Evolutionary conservation across 2,113 vertebrate genomes (phyloP), one percentile per base, ranked within the genome.

Genomic region (Aldabrachelys gigantea): DNA sequence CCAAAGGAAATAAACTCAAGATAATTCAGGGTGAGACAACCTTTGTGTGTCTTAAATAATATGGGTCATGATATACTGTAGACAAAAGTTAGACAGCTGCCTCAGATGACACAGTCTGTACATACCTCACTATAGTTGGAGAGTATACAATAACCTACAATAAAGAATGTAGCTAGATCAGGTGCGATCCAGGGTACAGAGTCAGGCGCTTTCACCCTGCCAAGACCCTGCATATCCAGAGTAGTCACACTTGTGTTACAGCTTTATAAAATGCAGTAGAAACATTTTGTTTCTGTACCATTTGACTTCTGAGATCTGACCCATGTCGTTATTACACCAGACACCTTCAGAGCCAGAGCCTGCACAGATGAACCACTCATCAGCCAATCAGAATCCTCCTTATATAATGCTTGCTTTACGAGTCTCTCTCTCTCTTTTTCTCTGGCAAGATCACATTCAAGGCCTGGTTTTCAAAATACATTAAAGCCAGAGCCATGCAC

Each of bases 41-140:
- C 97, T 96, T 96, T 96, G 93, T 97, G 87, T 3, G 92, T 95
- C 96, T 96, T 97, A 91, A 97, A 95, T 69, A 89, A 94, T 93
- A 91, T 95, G 93, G 95, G 89, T 96, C 88, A 89, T 76, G 96
- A 95, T 90, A 88, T 83, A 94, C 93, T 88, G 81, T 88, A 97
- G 95, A 97, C 83, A 96, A 96, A 93, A 93, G 92, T 95, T 81
- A 96, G 96, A 95, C 92, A 96, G 82, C n/a, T 94, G 91, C 87
- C 97, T 92, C 92, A 94, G 97, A 93, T 95, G 92, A 0, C 62
- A 49, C 78, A 94, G 93, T 83, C 94, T 92, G 83, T 89, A 91
- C 53, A 97, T 85, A 88, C 80, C 91, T 75, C 84, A 91, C 85
- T 95, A 84, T 91, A 96, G 88, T 80, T 79, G 47, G 89, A 65